A percentile compares a stretch with the other conserved stretches of the same genome.
Conservation (phyloP, 2,797 vertebrate genomes). For the Diceros bicornis region DNA sequence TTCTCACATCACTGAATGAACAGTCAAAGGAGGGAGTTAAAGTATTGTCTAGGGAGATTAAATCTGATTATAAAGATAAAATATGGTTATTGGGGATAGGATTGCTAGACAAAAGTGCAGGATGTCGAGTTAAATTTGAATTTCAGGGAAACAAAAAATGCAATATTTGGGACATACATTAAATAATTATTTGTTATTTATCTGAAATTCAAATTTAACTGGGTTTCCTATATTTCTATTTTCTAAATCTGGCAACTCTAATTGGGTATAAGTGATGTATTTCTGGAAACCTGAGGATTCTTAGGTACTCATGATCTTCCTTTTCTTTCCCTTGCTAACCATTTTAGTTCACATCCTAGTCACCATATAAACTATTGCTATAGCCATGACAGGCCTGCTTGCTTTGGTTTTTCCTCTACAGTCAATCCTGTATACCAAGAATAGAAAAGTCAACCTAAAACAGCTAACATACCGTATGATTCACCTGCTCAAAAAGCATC, state of each 20-base stretch:
- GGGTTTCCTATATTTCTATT: neutral
- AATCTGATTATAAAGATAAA: constrained; percentile 15
- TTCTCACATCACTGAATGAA: neutral
- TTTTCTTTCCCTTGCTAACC: neutral
- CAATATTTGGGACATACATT: neutral
- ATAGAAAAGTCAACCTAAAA: constrained; percentile 35
- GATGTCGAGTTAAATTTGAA: neutral
- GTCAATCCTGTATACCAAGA: neutral
- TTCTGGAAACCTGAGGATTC: neutral
- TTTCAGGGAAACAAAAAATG: neutral
- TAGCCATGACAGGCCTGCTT: neutral
- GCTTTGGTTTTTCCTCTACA: neutral
- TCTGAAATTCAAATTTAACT: neutral
- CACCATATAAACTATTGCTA: neutral
- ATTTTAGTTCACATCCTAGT: neutral
- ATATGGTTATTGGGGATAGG: neutral
- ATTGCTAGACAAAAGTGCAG: neutral
- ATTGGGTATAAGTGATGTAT: neutral
- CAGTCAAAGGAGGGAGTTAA: neutral
- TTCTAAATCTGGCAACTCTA: neutral
- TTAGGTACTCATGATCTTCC: neutral
- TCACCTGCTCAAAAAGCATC: neutral
- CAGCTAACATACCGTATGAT: neutral
- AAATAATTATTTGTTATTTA: neutral
- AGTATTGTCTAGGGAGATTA: neutral